Conservation (phyloP, 2,888 invertebrate species). For the Sericinus montela region DNA sequence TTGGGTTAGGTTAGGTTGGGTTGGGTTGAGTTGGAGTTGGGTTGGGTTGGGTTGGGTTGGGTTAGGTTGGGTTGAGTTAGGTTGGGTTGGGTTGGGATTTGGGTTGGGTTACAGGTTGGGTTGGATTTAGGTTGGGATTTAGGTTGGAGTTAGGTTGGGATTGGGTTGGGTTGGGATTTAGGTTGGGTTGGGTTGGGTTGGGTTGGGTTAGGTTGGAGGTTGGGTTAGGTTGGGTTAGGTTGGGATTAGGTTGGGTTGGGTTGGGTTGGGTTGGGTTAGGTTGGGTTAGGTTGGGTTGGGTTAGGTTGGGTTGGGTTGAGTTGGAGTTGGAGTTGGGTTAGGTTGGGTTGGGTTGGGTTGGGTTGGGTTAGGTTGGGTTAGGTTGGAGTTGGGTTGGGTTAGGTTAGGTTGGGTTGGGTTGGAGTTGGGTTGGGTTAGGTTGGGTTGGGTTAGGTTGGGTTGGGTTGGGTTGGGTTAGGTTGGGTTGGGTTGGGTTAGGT, state of each 20-base stretch:
- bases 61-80: conserved; percentile 23
- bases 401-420: not conserved
- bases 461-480: conserved; percentile 20
- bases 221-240: conserved; percentile 18
- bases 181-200: not conserved
- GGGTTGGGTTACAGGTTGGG: not conserved
- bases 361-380: conserved; percentile 21
- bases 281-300: conserved; percentile 5
- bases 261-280: not conserved
- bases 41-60: conserved; percentile 19
- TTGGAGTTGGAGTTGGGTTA: conserved; percentile 25
- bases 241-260: not conserved
- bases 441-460: conserved; percentile 18
- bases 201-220: not conserved
- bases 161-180: not conserved
- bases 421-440: conserved; percentile 3
- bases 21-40: conserved; percentile 18
- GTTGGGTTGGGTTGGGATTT: conserved; percentile 21
- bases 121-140: not conserved
- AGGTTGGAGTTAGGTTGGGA: not conserved
- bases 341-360: conserved; percentile 23
- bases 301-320: conserved; percentile 24
- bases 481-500: conserved; percentile 8
- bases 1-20: conserved; percentile 9
- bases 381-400: not conserved